These are phyloP conservation scores for Tanaodytes sp. DNA, from an alignment of 2,888 invertebrate species.

Conservation along the genomic window DNA sequence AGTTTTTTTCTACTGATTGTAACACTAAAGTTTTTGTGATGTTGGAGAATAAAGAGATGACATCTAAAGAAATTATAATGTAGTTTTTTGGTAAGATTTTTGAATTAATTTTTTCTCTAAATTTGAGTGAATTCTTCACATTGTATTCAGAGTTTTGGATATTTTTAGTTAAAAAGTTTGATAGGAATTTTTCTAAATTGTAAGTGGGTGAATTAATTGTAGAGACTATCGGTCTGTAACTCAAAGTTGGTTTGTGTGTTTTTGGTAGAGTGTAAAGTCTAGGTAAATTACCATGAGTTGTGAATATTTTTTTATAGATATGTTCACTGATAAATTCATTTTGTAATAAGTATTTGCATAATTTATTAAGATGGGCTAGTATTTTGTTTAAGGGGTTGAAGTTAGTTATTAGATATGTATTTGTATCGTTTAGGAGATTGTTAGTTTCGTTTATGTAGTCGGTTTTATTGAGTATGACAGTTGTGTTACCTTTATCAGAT, in stretches of 20 bases:
- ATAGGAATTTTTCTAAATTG: background rate
- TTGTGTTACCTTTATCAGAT: conserved; percentile 9
- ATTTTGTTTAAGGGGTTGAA: background rate
- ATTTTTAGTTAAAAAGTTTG: background rate
- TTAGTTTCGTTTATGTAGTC: conserved; percentile 2
- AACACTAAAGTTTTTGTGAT: background rate
- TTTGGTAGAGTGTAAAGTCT: conserved; percentile 10
- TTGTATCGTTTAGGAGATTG: background rate
- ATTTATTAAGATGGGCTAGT: background rate
- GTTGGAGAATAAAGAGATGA: conserved; percentile 11
- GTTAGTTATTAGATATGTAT: background rate
- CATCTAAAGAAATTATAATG: conserved; percentile 5
- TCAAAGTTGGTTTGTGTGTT: conserved; percentile 6
- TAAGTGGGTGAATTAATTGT: background rate
- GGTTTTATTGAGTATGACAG: background rate
- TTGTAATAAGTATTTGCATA: background rate
- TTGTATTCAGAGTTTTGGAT: conserved; percentile 1
- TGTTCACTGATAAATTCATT: no score
- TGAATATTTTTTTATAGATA: background rate
- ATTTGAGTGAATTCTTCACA: conserved; percentile 11
- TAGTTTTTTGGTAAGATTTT: conserved; percentile 3
- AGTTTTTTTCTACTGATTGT: no score
- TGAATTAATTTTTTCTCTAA: conserved; percentile 1
- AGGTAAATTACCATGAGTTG: conserved; percentile 4
- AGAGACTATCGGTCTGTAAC: conserved; percentile 8